phyloP scores from a whole-genome alignment of 2,113 vertebrate species.

The Spea bombifrons region DNA sequence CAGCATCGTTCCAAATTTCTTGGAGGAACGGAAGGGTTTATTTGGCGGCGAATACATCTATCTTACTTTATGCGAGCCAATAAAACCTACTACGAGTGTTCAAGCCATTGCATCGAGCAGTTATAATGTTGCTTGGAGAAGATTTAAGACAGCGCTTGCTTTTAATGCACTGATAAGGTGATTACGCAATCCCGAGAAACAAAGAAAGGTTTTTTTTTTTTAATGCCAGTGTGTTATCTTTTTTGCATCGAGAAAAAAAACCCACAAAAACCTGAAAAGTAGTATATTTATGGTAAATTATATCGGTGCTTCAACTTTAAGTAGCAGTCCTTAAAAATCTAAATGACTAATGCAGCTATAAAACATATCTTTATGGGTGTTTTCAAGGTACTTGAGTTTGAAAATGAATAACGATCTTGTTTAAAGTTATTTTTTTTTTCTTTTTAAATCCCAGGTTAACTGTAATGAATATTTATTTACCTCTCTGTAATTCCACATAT shows the following conservation, averaged over 20 bases:
- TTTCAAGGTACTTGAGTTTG: not conserved
- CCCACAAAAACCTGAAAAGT: not conserved
- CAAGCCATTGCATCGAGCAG: not conserved
- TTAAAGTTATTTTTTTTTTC: not conserved
- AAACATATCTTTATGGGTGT: not conserved
- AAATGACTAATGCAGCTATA: too few species aligned
- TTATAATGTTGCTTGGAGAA: not conserved
- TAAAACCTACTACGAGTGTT: conserved; percentile 1
- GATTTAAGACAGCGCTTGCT: conserved; percentile 3
- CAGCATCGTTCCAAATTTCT: not conserved
- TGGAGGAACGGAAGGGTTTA: not conserved
- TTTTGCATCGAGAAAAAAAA: not conserved
- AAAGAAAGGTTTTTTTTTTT: not conserved
- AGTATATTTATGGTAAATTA: not conserved
- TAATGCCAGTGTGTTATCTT: not conserved
- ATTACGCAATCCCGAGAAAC: not conserved
- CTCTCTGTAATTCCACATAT: not conserved
- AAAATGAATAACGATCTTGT: conserved; percentile 1
- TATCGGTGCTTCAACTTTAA: not conserved
- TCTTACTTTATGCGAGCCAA: conserved; percentile 4
- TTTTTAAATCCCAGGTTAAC: not conserved
- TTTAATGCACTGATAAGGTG: not conserved
- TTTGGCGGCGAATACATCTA: not conserved
- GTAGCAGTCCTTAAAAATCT: not conserved
- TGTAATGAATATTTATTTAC: not conserved